Conservation (phyloP, 2,113 vertebrate species). For the Mohoua ochrocephala region DNA sequence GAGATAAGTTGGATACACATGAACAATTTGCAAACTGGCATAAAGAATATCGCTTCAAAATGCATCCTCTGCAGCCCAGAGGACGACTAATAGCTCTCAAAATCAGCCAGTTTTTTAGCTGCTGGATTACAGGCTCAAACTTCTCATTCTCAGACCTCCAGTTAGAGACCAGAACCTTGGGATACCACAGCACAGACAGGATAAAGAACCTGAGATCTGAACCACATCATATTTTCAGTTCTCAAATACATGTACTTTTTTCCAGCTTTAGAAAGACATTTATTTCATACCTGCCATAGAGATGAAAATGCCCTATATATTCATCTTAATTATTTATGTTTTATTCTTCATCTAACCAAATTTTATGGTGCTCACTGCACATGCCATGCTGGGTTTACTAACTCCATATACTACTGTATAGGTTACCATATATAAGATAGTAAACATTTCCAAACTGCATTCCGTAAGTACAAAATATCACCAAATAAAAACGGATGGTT, state of each 20-base stretch:
- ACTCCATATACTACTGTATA: background rate
- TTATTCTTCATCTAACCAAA: background rate
- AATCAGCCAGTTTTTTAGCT: background rate
- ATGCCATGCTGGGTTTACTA: background rate
- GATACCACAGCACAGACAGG: background rate
- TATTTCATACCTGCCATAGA: background rate
- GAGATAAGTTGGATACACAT: background rate
- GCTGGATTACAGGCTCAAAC: background rate
- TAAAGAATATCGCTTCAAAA: background rate
- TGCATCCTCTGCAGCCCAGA: too few relatives aligned
- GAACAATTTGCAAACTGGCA: background rate
- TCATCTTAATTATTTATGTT: background rate
- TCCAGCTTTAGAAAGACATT: background rate
- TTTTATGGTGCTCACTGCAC: background rate
- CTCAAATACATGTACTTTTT: background rate
- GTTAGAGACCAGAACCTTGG: background rate
- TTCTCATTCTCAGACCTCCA: background rate
- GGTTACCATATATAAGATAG: accelerated
- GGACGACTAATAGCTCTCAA: background rate
- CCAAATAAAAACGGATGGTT: background rate
- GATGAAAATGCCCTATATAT: background rate
- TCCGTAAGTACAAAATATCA: background rate
- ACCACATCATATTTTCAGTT: background rate
- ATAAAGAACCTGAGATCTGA: background rate
- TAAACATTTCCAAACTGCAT: background rate